Percentiles rank a stretch among this genome's conserved stretches.
phyloP scores from a whole-genome alignment of 2,888 invertebrate genomes.

The Sphinx pinastri region DNA sequence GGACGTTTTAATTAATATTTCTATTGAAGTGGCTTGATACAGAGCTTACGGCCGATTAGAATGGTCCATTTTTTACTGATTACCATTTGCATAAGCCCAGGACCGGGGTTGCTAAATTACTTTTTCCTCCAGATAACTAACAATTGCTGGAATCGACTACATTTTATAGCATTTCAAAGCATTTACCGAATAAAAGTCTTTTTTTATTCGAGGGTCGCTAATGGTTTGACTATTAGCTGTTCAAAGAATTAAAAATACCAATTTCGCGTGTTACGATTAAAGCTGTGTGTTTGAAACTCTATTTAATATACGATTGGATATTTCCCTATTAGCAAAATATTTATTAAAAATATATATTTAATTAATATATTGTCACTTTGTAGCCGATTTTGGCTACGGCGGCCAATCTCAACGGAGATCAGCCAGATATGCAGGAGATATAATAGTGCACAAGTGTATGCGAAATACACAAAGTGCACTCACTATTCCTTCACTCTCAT shows the following conservation, averaged over 20 bases:
- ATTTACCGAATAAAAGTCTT: slow-evolving; percentile 9
- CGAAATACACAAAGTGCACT: too few relatives aligned
- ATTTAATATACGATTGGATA: too few relatives aligned
- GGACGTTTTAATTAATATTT: slow-evolving; percentile 19
- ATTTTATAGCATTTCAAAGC: slow-evolving; percentile 20
- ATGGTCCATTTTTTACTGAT: slow-evolving; percentile 66
- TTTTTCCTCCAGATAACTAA: slow-evolving; percentile 37
- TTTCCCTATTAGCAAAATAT: too few relatives aligned
- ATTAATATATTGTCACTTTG: too few relatives aligned
- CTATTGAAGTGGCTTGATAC: slow-evolving; percentile 11
- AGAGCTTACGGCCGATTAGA: slow-evolving; percentile 28
- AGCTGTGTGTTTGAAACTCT: too few relatives aligned
- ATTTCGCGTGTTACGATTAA: neutral
- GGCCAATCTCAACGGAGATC: too few relatives aligned
- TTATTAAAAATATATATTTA: too few relatives aligned
- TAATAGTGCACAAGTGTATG: too few relatives aligned
- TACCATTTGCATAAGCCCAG: slow-evolving; percentile 68
- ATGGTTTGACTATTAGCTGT: neutral
- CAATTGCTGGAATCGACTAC: slow-evolving; percentile 37
- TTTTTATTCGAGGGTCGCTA: neutral
- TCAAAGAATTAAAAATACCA: neutral
- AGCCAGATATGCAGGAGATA: too few relatives aligned
- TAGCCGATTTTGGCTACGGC: too few relatives aligned
- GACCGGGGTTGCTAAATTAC: slow-evolving; percentile 55
- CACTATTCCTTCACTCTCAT: too few relatives aligned